Percentiles rank a stretch among this genome's conserved stretches.
Conservation (phyloP, 2,797 vertebrate species). For the Hemitrygon akajei region DNA sequence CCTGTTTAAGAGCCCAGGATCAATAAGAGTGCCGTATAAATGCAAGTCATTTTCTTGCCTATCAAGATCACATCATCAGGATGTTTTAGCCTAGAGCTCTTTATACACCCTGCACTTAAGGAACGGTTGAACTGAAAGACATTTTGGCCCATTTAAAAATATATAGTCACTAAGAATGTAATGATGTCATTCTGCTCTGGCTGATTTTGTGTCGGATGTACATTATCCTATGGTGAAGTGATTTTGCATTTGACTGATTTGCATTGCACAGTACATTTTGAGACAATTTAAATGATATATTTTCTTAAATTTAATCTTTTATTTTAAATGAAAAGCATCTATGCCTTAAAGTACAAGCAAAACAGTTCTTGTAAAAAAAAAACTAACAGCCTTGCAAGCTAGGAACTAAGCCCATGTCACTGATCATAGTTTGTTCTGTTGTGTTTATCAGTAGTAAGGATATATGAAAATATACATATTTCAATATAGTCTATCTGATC, state of each 20-base stretch:
- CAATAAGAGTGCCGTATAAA: background rate
- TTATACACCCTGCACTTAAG: background rate
- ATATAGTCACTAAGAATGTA: background rate
- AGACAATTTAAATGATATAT: background rate
- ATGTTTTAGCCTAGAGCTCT: background rate
- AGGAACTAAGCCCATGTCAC: background rate
- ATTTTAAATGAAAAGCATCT: background rate
- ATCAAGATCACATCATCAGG: background rate
- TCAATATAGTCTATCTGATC: slow-evolving; percentile 11
- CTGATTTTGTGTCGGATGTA: background rate
- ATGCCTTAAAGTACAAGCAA: background rate
- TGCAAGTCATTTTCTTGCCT: background rate
- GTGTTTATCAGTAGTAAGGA: background rate
- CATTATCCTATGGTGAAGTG: background rate
- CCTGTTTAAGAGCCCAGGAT: background rate
- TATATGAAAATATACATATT: background rate
- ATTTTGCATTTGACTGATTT: background rate
- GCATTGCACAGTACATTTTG: background rate
- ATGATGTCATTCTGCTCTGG: background rate
- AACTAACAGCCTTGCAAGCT: background rate
- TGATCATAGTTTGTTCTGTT: background rate
- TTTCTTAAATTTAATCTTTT: background rate
- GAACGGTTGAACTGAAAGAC: background rate
- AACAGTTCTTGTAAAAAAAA: no score
- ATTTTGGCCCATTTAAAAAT: background rate